Evolutionary conservation across 2,888 invertebrate species (phyloP).

Genomic region (Geotrupes spiniger): DNA sequence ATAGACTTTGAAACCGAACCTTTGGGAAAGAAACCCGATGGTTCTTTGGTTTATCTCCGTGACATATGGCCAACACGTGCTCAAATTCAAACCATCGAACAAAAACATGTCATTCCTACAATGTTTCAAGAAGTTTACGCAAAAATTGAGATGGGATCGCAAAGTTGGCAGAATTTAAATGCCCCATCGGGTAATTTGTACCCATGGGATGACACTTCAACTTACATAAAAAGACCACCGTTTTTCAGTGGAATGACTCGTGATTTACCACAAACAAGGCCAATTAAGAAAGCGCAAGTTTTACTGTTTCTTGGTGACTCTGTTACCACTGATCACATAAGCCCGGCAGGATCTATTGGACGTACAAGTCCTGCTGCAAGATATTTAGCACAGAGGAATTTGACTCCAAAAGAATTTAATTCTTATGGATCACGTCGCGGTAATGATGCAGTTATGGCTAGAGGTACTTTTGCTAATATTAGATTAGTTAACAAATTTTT

Average conservation of each 20-base stretch:
- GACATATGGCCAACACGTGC: conserved; percentile 95
- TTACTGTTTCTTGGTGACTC: conserved; percentile 90
- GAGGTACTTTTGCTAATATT: conserved; percentile 98
- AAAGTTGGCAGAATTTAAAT: conserved; percentile 78
- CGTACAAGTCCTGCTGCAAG: conserved; percentile 90
- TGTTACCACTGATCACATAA: conserved; percentile 98
- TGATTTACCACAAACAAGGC: conserved; percentile 60
- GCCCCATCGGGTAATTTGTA: conserved; percentile 83
- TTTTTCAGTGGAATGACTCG: conserved; percentile 74
- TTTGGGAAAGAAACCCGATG: conserved; percentile 63
- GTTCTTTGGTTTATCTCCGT: conserved; percentile 74
- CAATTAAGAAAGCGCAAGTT: conserved; percentile 73
- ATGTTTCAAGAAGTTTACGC: conserved; percentile 92
- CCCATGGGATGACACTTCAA: conserved; percentile 86
- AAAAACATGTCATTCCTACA: conserved; percentile 85
- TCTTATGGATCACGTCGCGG: conserved; percentile 97
- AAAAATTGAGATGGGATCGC: conserved; percentile 80
- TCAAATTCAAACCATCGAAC: conserved; percentile 89
- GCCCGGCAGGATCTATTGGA: conserved; percentile 96
- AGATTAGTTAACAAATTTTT: conserved; percentile 89
- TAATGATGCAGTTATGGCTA: conserved; percentile 95
- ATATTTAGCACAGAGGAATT: conserved; percentile 68
- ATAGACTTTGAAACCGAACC: conserved; percentile 94
- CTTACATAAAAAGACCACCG: conserved; percentile 95
- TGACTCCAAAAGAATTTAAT: conserved; percentile 94